phyloP scores from a whole-genome alignment of 2,888 invertebrate genomes.

The Leucoma salicis region DNA sequence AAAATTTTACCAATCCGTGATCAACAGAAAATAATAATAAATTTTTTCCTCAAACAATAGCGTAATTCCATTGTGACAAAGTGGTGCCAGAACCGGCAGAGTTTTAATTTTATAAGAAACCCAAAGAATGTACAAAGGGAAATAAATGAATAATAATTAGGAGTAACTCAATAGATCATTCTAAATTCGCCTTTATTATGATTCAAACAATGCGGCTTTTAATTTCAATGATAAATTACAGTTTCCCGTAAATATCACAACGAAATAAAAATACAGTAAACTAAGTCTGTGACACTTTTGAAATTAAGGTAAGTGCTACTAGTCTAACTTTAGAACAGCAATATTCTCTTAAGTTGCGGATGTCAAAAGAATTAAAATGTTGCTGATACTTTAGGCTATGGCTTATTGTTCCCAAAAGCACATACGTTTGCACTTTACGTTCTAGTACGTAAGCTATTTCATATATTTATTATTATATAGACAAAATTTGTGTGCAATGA shows the following conservation, averaged over 20 bases:
- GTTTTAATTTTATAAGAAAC: slow-evolving; percentile 16
- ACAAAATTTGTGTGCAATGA: too few relatives aligned
- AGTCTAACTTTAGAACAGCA: too few relatives aligned
- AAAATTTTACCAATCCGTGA: neutral
- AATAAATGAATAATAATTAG: slow-evolving; percentile 35
- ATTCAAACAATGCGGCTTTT: slow-evolving; percentile 50
- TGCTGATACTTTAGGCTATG: too few relatives aligned
- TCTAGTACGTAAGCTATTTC: too few relatives aligned
- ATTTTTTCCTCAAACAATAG: neutral
- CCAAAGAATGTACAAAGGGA: slow-evolving; percentile 22
- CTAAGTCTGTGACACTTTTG: slow-evolving; percentile 1
- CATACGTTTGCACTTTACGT: too few relatives aligned
- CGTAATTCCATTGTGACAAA: slow-evolving; percentile 13
- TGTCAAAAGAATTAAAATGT: too few relatives aligned
- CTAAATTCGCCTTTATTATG: slow-evolving; percentile 38
- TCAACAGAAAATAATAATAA: neutral
- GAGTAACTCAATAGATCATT: slow-evolving; percentile 35
- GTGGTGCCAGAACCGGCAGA: slow-evolving; percentile 12
- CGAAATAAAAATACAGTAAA: slow-evolving; percentile 7
- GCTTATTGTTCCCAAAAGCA: too few relatives aligned
- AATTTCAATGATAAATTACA: slow-evolving; percentile 66
- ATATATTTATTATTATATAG: too few relatives aligned
- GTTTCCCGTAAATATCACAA: slow-evolving; percentile 43
- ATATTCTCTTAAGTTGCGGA: too few relatives aligned
- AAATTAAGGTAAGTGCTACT: too few relatives aligned